Evolutionary conservation across 2,797 vertebrate genomes (phyloP), one percentile per base, ranked within the genome.

Genomic region (Echeneis naucrates): DNA sequence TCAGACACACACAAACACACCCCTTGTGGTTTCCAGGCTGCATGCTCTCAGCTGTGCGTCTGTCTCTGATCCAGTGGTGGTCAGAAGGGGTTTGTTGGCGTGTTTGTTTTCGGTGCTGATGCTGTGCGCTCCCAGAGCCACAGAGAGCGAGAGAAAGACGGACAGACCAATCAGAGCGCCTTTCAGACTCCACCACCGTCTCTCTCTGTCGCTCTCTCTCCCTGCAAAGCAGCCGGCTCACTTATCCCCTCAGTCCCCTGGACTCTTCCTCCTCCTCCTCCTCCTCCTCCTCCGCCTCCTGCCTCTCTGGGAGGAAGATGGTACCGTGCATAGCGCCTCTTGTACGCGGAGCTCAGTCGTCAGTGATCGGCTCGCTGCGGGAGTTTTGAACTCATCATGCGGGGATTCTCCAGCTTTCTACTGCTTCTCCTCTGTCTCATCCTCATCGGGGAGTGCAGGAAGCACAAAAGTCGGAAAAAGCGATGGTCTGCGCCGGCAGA

Each of bases 401-500:
- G 88, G 92, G 77, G 71, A 77, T 94, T 91, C 64, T 48, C 85
- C 52, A 94, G 93, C 86, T 59, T 95, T 24, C 60, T 94, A 73
- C 83, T 96, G 19, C 61, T 97, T 6, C 79, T 95, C 12, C 71
- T 96, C 64, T 96, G 94, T 67, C 53, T 95, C 66, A 60, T 91
- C 42, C 82, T 95, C 72, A 78, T 95, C 3, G 94, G 81, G 57
- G 96, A 96, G 47, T 95, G 95, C 87, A 93, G 89, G 67, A 97
- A 92, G 53, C 92, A 94, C 81, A 93, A 88, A 86, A 95, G 93
- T 83, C 89, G 94, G 81, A 95, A 86, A 73, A 96, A 89, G 88
- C 94, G 95, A 50, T 96, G 96, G 95, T 92, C 95, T 0, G 88
- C 85, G 30, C 93, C 94, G 52, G 72, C 89, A 75, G 95, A 96